Conservation (phyloP, 2,888 invertebrate genomes). For the Cataglyphis livida region DNA sequence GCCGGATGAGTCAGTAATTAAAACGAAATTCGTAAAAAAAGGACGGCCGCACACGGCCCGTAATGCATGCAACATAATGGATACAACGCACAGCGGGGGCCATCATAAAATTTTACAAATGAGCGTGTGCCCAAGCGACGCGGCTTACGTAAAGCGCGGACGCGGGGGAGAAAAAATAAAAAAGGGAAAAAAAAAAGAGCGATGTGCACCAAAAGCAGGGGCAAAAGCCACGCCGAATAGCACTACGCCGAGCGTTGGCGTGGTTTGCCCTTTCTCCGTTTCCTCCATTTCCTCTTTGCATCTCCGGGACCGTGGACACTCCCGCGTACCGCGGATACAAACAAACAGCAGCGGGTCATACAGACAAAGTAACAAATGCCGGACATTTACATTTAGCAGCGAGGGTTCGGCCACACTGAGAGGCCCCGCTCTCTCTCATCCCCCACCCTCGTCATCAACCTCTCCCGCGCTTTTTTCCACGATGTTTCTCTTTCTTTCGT, state of each 20-base stretch:
- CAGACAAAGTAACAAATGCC: conserved; percentile 83
- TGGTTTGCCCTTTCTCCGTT: conserved; percentile 64
- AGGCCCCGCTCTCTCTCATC: conserved; percentile 37
- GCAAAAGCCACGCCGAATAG: conserved; percentile 69
- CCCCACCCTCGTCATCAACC: conserved; percentile 7
- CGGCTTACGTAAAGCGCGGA: conserved; percentile 64
- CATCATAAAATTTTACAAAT: conserved; percentile 84
- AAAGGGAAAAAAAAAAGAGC: conserved; percentile 63
- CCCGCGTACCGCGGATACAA: conserved; percentile 77
- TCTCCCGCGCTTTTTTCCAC: conserved; percentile 28
- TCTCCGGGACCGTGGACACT: conserved; percentile 43
- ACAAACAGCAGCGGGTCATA: conserved; percentile 83
- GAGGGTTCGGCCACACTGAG: conserved; percentile 64
- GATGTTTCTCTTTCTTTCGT: conserved; percentile 49
- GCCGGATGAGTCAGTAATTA: conserved; percentile 75
- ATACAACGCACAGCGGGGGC: conserved; percentile 69
- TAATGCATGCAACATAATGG: conserved; percentile 75
- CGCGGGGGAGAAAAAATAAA: conserved; percentile 67
- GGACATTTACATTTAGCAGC: conserved; percentile 84
- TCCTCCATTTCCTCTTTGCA: conserved; percentile 52
- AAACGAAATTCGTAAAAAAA: conserved; percentile 79
- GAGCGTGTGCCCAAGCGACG: conserved; percentile 79
- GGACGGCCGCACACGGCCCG: conserved; percentile 53
- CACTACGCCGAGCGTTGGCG: conserved; percentile 45
- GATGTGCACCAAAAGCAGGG: conserved; percentile 68